Evolutionary conservation across 2,888 invertebrate genomes (phyloP), one percentile per base, ranked within the genome.

Genomic region (Ptychoptera contaminata): DNA sequence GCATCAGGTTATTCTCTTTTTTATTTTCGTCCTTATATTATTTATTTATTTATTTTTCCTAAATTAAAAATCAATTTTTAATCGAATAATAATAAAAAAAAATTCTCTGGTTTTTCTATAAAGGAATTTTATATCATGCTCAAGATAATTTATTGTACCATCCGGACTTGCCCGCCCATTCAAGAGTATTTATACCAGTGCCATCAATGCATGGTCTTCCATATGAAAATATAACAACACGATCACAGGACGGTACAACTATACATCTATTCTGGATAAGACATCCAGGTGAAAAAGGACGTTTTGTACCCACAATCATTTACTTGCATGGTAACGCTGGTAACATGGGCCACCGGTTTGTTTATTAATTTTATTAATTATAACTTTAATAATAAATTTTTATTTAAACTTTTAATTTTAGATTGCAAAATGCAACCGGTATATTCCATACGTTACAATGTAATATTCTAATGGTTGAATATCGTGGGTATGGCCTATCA

Each of bases 291-390:
- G 74, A 75, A 39, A 74, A 76, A 49, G 76, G 76, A 53, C 74
- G 76, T 52, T 72, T 74, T 55, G 77, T 76, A 43, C 87, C 90
- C 0, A 93, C 93, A 9, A 70, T 94, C 58, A 67, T 94, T 42
- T 92, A 86, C 66, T 79, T 94, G 51, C 94, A 96, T 70, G 94
- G 94, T 7, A 96, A 94, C 74, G 94, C 94, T 43, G 94, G 94
- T 11, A 96, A 94, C 61, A 88, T 94, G 75, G 94, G 94, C 0
- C 93, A 94, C 79, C n/a, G 10, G 34, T 34, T n/a, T n/a, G 34
- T n/a, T n/a, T n/a, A n/a, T 34, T 34, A 34, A 8, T 31, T 34
- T 6, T n/a, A 34, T 6, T 6, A n/a, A 84, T 79, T 79, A 50
- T 54, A 55, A 23, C 29, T 15, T 42, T 14, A 41, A 41, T 48